These are phyloP conservation scores for Pyrrhia umbra DNA, from an alignment of 2,888 invertebrate species.

Conservation along the genomic window DNA sequence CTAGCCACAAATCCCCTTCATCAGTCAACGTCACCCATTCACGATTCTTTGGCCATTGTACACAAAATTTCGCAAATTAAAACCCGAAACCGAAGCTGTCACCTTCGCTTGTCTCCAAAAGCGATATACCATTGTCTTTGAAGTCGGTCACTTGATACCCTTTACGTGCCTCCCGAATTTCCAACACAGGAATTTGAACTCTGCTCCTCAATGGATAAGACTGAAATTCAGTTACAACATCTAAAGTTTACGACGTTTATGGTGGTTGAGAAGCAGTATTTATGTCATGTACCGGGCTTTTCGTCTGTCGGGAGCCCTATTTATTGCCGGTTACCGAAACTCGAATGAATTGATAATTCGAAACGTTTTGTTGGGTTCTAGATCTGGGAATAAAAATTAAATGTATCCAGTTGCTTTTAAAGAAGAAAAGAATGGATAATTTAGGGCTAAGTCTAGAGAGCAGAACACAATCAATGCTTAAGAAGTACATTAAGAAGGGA, in stretches of 20 bases:
- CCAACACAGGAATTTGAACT: conserved; percentile 55
- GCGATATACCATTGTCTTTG: conserved; percentile 84
- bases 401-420: background rate
- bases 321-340: conserved; percentile 82
- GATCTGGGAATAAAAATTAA: conserved; percentile 3
- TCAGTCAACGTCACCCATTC: conserved; percentile 80
- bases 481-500: background rate
- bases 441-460: background rate
- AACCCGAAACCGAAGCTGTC: conserved; percentile 84
- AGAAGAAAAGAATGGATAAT: background rate
- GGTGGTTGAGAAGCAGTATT: conserved; percentile 70
- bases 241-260: conserved; percentile 55
- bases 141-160: conserved; percentile 42
- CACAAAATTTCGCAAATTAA: conserved; percentile 85
- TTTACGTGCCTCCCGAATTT: conserved; percentile 24
- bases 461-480: background rate
- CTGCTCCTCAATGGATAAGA: conserved; percentile 25
- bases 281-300: conserved; percentile 80
- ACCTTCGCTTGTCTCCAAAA: conserved; percentile 86
- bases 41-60: conserved; percentile 79
- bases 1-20: conserved; percentile 67
- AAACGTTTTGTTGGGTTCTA: conserved; percentile 51
- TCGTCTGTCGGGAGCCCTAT: conserved; percentile 82
- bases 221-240: conserved; percentile 23
- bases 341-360: conserved; percentile 82